A percentile compares a stretch with the other conserved stretches of the same genome.
phyloP scores from a whole-genome alignment of 2,797 vertebrate genomes.

The Helarctos malayanus region DNA sequence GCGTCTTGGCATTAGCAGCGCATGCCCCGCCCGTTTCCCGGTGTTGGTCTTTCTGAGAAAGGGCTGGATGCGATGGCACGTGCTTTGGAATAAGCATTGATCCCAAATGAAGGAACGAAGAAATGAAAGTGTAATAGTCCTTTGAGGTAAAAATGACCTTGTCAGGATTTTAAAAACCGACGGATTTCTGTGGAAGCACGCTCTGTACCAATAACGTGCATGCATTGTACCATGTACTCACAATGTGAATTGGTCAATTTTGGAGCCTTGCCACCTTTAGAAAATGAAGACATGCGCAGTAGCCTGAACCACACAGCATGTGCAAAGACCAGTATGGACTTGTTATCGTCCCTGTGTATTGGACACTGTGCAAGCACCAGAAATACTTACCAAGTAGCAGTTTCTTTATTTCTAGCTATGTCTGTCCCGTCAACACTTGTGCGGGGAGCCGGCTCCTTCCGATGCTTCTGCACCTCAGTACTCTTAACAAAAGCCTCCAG shows the following conservation, averaged over 20 bases:
- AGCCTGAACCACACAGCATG: constrained; percentile 63
- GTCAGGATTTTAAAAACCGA: not conserved
- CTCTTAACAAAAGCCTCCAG: constrained; percentile 35
- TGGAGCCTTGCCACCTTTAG: constrained; percentile 64
- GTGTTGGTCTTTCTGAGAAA: not conserved
- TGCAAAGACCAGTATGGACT: constrained; percentile 11
- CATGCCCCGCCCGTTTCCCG: rapidly evolving
- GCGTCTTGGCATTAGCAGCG: not conserved
- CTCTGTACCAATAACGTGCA: constrained; percentile 62
- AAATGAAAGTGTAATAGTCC: not conserved
- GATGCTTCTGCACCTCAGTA: not conserved
- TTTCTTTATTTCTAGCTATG: not conserved
- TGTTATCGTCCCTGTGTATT: not conserved
- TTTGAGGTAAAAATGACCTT: constrained; percentile 32
- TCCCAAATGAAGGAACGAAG: not conserved
- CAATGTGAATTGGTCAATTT: not conserved
- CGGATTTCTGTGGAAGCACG: constrained; percentile 21
- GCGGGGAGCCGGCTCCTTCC: not conserved
- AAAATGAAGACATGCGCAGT: constrained; percentile 30
- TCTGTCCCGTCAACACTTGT: not conserved
- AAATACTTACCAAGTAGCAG: constrained; percentile 41
- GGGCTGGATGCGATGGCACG: not conserved
- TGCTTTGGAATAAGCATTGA: not conserved
- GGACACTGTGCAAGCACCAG: constrained; percentile 47
- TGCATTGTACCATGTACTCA: constrained; percentile 53